These are phyloP conservation scores for Puntigrus tetrazona DNA, from an alignment of 2,113 vertebrate genomes.

Conservation along the genomic window DNA sequence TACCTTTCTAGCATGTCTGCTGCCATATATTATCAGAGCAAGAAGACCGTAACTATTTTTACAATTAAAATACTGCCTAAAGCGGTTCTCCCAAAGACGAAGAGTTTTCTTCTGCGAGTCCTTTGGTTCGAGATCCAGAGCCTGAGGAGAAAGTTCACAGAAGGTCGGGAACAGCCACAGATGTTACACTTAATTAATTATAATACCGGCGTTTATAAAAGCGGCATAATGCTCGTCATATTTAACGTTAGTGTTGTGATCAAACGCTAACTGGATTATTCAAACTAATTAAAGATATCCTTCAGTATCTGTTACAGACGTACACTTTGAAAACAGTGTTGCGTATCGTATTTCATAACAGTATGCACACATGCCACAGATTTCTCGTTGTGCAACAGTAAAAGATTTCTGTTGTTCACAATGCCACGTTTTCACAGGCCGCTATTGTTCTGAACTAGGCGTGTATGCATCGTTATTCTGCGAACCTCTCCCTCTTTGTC, in stretches of 20 bases:
- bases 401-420: not conserved
- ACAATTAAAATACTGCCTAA: not conserved
- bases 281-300: not conserved
- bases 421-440: not conserved
- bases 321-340: not conserved
- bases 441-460: not conserved
- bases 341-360: not conserved
- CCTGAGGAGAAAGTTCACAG: not conserved
- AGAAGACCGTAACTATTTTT: not conserved
- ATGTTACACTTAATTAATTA: not conserved
- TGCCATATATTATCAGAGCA: not conserved
- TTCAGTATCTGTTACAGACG: not conserved
- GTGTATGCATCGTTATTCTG: not conserved
- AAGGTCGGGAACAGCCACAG: not conserved
- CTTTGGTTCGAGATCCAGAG: not conserved
- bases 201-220: not conserved
- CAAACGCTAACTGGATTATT: not conserved
- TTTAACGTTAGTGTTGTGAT: not conserved
- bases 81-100: not conserved
- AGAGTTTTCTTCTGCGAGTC: not conserved
- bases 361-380: not conserved
- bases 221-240: not conserved
- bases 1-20: not conserved
- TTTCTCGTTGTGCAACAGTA: not conserved
- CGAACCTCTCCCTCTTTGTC: slow-evolving; percentile 7